Evolutionary conservation across 2,888 invertebrate species (phyloP).

Genomic region (Rapana venosa): DNA sequence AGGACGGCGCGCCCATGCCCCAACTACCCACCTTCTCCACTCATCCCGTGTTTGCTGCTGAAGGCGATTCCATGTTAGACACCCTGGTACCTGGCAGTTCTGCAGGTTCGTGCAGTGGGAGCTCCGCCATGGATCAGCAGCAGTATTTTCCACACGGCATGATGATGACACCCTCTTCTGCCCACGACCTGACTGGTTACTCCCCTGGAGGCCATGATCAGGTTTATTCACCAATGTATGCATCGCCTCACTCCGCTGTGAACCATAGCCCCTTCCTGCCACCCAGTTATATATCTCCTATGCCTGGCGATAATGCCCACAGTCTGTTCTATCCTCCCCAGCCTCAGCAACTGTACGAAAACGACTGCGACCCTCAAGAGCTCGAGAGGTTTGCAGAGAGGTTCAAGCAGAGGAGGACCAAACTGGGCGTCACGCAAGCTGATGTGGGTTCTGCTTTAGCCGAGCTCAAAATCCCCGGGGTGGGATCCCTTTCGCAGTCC

Average conservation of each 20-base stretch:
- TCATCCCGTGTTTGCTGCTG: constrained; percentile 59
- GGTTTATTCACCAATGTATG: constrained; percentile 83
- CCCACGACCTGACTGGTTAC: constrained; percentile 52
- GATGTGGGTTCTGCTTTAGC: constrained; percentile 99
- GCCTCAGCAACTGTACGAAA: constrained; percentile 72
- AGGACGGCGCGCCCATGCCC: constrained; percentile 57
- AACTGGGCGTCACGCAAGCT: constrained; percentile 99
- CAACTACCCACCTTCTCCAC: constrained; percentile 68
- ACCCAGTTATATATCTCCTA: constrained; percentile 69
- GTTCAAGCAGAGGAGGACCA: constrained; percentile 99
- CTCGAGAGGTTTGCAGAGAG: constrained; percentile 99
- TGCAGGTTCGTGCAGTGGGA: constrained; percentile 69
- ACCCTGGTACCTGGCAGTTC: constrained; percentile 65
- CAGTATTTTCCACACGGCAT: constrained; percentile 30
- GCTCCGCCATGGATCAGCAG: constrained; percentile 60
- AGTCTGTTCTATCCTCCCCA: constrained; percentile 57
- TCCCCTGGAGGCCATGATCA: constrained; percentile 81
- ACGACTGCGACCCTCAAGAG: constrained; percentile 85
- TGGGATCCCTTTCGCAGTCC: constrained; percentile 98
- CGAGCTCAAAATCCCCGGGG: constrained; percentile 98
- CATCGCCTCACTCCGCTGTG: constrained; percentile 75
- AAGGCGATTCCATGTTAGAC: constrained; percentile 74
- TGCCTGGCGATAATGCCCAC: constrained; percentile 70
- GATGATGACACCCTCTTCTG: constrained; percentile 52
- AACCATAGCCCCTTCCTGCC: constrained; percentile 85